Percentiles rank a stretch among this genome's conserved stretches.
Conservation (phyloP, 2,797 vertebrate species). For the Crenuchus spilurus region DNA sequence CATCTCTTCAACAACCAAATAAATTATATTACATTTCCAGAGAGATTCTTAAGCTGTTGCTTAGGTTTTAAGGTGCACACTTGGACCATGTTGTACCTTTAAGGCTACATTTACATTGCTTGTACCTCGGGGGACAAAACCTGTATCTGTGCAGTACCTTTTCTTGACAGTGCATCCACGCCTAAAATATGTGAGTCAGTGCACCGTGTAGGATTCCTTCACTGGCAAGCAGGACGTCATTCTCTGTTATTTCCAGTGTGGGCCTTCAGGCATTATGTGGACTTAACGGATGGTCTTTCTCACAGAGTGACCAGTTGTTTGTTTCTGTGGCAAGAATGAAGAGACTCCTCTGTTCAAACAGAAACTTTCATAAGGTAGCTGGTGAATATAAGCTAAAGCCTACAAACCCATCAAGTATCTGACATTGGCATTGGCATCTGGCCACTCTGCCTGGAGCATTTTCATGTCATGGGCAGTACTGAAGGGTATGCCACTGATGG, state of each 20-base stretch:
- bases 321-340: neutral
- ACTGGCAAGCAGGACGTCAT: neutral
- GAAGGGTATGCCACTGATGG: neutral
- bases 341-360: neutral
- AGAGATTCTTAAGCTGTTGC: too few species aligned
- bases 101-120: too few species aligned
- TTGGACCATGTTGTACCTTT: too few species aligned
- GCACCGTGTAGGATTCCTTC: neutral
- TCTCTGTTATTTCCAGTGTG: neutral
- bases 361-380: neutral
- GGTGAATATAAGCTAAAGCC: neutral
- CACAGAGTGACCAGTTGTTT: conserved; percentile 1
- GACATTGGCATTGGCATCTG: neutral
- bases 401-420: neutral
- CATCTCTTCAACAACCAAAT: too few species aligned
- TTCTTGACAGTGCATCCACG: too few species aligned
- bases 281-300: neutral
- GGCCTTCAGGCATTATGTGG: neutral
- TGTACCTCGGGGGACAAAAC: too few species aligned
- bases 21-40: too few species aligned
- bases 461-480: neutral
- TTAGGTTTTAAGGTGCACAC: too few species aligned
- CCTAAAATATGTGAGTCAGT: too few species aligned
- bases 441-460: neutral
- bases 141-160: too few species aligned